Evolutionary conservation across 2,797 vertebrate species (phyloP).

Genomic region (Eleutherodactylus coqui): DNA sequence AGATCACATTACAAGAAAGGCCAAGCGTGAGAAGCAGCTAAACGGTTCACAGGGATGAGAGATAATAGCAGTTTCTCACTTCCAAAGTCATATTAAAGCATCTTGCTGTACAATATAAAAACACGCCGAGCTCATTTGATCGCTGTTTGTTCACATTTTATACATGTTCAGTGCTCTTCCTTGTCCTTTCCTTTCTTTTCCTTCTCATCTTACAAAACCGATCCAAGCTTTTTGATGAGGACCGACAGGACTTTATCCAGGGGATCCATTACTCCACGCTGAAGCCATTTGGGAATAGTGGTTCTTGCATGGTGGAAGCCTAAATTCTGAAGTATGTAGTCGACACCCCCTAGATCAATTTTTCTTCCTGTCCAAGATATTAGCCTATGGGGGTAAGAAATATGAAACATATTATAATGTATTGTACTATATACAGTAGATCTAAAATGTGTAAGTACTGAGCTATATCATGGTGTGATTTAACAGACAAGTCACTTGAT

Average conservation of each 20-base stretch:
- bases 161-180: constrained; percentile 86
- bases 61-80: constrained; percentile 46
- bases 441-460: no score
- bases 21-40: constrained; percentile 64
- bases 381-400: constrained; percentile 77
- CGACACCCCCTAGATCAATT: constrained; percentile 97
- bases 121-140: constrained; percentile 60
- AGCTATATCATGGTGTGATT: no score
- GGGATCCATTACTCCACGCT: constrained; percentile 98
- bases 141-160: constrained; percentile 65
- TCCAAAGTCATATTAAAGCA: constrained; percentile 68
- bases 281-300: constrained; percentile 99
- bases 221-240: constrained; percentile 96
- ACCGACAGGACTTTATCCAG: constrained; percentile 97
- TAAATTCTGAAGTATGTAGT: constrained; percentile 97
- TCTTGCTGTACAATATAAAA: constrained; percentile 72
- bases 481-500: no score
- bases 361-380: constrained; percentile 99
- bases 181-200: constrained; percentile 93
- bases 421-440: no score
- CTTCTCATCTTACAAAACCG: constrained; percentile 94
- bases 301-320: constrained; percentile 98
- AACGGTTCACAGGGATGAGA: constrained; percentile 47
- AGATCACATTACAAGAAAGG: constrained; percentile 30
- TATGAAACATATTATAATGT: constrained; percentile 7